Percentiles rank a stretch among this genome's conserved stretches.
These are phyloP conservation scores for Lymantria dispar DNA, from an alignment of 2,888 invertebrate species.

Conservation along the genomic window DNA sequence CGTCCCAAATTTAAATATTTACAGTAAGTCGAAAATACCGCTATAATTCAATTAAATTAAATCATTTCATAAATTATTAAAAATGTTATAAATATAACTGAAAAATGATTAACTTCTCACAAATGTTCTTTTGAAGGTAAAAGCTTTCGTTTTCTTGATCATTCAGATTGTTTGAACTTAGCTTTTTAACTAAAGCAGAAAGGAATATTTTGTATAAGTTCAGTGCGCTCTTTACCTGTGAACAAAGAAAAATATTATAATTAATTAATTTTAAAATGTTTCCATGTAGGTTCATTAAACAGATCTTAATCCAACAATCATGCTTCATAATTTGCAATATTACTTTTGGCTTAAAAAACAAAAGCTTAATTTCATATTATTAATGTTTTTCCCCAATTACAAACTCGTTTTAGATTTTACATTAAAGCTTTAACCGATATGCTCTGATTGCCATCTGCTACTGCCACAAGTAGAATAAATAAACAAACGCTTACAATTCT, in stretches of 20 bases:
- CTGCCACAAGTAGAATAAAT: too few relatives aligned
- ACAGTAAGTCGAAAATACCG: not conserved
- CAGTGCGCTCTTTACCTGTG: conserved; percentile 57
- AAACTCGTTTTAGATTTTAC: too few relatives aligned
- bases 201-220: conserved; percentile 47
- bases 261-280: conserved; percentile 11
- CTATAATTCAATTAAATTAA: not conserved
- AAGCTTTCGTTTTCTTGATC: conserved; percentile 36
- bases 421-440: too few relatives aligned
- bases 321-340: too few relatives aligned
- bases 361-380: too few relatives aligned
- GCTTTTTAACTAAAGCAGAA: conserved; percentile 55
- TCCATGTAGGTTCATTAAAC: too few relatives aligned
- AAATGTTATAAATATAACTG: not conserved
- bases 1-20: too few relatives aligned
- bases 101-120: conserved; percentile 17
- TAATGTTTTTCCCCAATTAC: too few relatives aligned
- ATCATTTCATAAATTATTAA: not conserved
- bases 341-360: too few relatives aligned
- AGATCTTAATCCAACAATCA: too few relatives aligned
- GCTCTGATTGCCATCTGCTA: too few relatives aligned
- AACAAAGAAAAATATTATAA: conserved; percentile 48
- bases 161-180: conserved; percentile 48
- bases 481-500: too few relatives aligned
- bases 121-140: conserved; percentile 39